Conservation (phyloP, 2,113 vertebrate species). For the Brachypodius melanocephalos region DNA sequence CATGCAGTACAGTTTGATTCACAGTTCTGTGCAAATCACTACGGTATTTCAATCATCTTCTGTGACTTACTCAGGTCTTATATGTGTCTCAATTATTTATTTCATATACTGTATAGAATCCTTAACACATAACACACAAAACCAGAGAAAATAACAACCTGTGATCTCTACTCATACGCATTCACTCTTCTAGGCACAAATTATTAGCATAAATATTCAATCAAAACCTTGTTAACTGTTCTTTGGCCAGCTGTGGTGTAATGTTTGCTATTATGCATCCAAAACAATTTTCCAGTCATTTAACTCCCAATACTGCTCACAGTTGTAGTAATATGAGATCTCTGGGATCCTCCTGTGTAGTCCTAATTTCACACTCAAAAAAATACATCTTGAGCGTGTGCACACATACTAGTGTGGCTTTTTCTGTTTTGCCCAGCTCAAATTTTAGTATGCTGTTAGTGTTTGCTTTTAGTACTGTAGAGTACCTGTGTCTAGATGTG, state of each 20-base stretch:
- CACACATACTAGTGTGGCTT: not conserved
- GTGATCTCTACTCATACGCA: not conserved
- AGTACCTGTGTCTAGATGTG: not conserved
- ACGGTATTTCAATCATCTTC: not conserved
- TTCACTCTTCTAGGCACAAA: not conserved
- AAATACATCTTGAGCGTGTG: not conserved
- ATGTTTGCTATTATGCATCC: not conserved
- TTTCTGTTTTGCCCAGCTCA: not conserved
- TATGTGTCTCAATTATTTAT: not conserved
- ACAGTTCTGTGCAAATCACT: not conserved
- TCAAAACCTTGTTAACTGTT: not conserved
- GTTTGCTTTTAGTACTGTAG: not conserved
- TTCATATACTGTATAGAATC: not conserved
- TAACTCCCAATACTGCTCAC: not conserved
- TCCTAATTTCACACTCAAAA: not conserved
- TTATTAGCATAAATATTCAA: not conserved
- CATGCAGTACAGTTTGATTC: not conserved
- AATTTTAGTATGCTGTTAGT: not conserved
- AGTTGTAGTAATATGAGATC: not conserved
- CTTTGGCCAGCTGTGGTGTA: not conserved
- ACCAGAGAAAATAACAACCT: not conserved
- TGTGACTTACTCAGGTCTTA: not conserved
- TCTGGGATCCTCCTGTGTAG: not conserved
- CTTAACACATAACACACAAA: not conserved
- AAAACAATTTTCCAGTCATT: not conserved